A percentile compares a stretch with the other conserved stretches of the same genome.
These are phyloP conservation scores for Piscicola geometra DNA, from an alignment of 2,888 invertebrate species.

Conservation along the genomic window DNA sequence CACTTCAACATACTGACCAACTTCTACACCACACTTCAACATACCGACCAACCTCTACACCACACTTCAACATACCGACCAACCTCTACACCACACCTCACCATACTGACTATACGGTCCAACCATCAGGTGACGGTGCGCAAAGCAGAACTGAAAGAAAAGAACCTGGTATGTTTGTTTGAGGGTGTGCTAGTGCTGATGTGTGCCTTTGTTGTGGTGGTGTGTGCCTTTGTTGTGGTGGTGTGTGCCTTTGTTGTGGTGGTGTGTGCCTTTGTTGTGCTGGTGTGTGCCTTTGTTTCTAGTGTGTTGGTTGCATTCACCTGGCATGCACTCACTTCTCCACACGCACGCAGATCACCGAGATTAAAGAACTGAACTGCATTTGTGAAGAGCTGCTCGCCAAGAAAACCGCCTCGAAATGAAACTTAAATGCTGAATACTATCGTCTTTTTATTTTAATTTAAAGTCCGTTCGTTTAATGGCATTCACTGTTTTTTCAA, in stretches of 20 bases:
- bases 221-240: background rate
- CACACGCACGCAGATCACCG: background rate
- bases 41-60: no score
- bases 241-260: background rate
- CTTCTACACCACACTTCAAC: no score
- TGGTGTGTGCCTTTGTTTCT: background rate
- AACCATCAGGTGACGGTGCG: slow-evolving; percentile 64
- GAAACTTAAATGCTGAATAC: no score
- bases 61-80: no score
- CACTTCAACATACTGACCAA: no score
- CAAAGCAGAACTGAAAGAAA: slow-evolving; percentile 63
- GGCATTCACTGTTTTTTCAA: no score
- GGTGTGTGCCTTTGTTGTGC: slow-evolving; percentile 14
- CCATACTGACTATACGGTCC: slow-evolving; percentile 58
- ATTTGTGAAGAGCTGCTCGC: no score
- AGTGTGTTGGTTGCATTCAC: background rate
- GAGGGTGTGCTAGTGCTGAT: no score
- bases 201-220: background rate
- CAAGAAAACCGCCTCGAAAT: no score
- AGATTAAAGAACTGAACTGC: no score
- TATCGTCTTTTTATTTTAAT: no score
- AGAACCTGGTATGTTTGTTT: slow-evolving; percentile 48
- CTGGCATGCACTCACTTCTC: background rate
- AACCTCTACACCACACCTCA: slow-evolving; percentile 49
- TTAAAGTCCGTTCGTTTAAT: no score